phyloP scores from a whole-genome alignment of 2,113 vertebrate species.

The Actenoides hombroni region DNA sequence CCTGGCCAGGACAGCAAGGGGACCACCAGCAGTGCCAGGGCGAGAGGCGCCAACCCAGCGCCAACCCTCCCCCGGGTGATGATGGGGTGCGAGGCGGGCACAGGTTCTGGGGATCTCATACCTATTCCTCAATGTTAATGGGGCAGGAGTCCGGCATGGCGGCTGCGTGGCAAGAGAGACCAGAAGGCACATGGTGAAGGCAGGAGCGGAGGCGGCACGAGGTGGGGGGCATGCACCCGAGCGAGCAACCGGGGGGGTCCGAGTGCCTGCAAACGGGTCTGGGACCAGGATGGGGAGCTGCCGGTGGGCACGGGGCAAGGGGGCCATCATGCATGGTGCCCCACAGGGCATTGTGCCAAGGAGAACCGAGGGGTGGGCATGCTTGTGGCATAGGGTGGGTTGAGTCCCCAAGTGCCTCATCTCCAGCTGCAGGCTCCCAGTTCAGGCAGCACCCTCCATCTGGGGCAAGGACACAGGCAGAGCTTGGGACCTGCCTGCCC shows the following conservation, averaged over 20 bases:
- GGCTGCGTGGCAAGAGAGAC: slow-evolving; percentile 83
- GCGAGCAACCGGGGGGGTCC: background rate
- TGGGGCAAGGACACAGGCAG: background rate
- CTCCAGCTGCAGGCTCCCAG: background rate
- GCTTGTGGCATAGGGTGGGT: fast-evolving
- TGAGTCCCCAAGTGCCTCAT: background rate
- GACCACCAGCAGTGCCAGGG: fast-evolving
- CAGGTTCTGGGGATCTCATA: slow-evolving; percentile 72
- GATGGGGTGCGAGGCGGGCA: background rate
- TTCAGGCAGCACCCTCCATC: background rate
- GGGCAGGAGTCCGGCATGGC: slow-evolving; percentile 88
- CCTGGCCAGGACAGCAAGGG: background rate
- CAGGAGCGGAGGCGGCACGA: background rate
- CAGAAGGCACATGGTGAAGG: slow-evolving; percentile 82
- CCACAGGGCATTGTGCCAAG: background rate
- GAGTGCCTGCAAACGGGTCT: fast-evolving
- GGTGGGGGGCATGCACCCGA: slow-evolving; percentile 24
- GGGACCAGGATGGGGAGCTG: background rate
- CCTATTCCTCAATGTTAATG: slow-evolving; percentile 95
- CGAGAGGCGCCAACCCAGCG: background rate
- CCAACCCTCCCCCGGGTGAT: background rate
- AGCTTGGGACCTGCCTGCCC: background rate
- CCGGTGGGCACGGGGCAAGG: fast-evolving
- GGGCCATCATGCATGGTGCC: background rate
- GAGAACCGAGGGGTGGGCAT: background rate